phyloP scores from a whole-genome alignment of 2,797 vertebrate species.

The Mycteria americana region DNA sequence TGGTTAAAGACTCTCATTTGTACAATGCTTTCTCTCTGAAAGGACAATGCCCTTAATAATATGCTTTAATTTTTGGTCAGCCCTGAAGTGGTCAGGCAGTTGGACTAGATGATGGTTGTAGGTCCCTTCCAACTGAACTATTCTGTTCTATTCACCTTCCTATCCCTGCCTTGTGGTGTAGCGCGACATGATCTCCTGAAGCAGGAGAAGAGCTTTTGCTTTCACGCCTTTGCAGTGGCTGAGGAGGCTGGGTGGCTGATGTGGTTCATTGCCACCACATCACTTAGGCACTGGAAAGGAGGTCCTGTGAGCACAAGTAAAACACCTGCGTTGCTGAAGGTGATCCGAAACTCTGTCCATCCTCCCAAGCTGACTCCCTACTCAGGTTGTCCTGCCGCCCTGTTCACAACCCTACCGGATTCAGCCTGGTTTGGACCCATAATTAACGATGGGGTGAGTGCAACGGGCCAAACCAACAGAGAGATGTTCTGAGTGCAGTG shows the following conservation, averaged over 20 bases:
- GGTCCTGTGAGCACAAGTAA: neutral
- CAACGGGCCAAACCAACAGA: neutral
- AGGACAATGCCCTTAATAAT: neutral
- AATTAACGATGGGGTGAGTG: neutral
- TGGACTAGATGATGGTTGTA: neutral
- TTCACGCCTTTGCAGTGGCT: neutral
- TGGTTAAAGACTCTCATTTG: neutral
- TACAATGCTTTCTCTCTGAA: neutral
- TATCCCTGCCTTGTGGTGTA: neutral
- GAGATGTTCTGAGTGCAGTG: neutral
- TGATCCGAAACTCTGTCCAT: neutral
- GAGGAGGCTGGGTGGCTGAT: neutral
- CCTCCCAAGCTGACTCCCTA: neutral
- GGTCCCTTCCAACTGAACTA: neutral
- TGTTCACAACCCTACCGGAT: neutral
- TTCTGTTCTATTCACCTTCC: neutral
- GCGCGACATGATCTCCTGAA: neutral
- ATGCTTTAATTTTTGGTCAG: neutral
- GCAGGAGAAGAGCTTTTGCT: neutral
- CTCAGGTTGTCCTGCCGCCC: rapidly evolving
- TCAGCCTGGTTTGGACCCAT: rapidly evolving
- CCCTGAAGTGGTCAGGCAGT: neutral
- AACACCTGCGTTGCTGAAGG: neutral
- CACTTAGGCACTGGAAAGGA: neutral
- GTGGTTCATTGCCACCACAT: neutral